A percentile compares a stretch with the other conserved stretches of the same genome.
Conservation (phyloP, 2,888 invertebrate species). For the Pimpla rufipes region DNA sequence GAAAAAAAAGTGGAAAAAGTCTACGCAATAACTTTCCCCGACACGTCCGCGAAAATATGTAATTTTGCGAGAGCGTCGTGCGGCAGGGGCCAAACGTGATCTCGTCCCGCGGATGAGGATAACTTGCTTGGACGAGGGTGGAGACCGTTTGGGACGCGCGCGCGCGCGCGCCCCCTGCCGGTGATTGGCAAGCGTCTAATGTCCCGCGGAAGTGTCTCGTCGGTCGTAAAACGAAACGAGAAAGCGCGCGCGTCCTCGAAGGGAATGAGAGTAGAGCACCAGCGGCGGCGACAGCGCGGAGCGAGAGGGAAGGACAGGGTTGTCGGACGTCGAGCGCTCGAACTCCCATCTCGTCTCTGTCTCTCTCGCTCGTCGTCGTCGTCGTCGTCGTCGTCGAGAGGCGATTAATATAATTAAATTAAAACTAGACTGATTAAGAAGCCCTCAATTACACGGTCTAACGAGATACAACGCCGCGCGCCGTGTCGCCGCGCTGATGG, state of each 20-base stretch:
- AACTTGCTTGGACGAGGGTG: constrained; percentile 38
- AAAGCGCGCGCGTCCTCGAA: constrained; percentile 49
- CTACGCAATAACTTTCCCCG: too few relatives aligned
- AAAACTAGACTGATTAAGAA: constrained; percentile 74
- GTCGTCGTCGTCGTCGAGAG: constrained; percentile 48
- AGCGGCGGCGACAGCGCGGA: not conserved
- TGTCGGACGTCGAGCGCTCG: constrained; percentile 45
- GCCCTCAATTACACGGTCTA: constrained; percentile 71
- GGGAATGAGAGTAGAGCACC: constrained; percentile 32
- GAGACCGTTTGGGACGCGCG: constrained; percentile 39
- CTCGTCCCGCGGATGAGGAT: constrained; percentile 51
- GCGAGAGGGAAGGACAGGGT: constrained; percentile 35
- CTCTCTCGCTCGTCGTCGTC: constrained; percentile 37
- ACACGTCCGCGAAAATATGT: not conserved
- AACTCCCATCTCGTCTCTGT: constrained; percentile 49
- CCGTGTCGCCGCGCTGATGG: constrained; percentile 11
- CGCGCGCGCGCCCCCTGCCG: too few relatives aligned
- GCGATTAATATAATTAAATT: constrained; percentile 72
- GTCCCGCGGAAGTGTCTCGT: constrained; percentile 69
- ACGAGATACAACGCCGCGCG: constrained; percentile 56
- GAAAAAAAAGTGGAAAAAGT: too few relatives aligned
- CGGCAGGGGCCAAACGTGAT: constrained; percentile 53
- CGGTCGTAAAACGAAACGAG: constrained; percentile 71
- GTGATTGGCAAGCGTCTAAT: constrained; percentile 71
- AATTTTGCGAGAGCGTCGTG: not conserved